phyloP scores from a whole-genome alignment of 2,888 invertebrate genomes.

The Pseudococcus longispinus region DNA sequence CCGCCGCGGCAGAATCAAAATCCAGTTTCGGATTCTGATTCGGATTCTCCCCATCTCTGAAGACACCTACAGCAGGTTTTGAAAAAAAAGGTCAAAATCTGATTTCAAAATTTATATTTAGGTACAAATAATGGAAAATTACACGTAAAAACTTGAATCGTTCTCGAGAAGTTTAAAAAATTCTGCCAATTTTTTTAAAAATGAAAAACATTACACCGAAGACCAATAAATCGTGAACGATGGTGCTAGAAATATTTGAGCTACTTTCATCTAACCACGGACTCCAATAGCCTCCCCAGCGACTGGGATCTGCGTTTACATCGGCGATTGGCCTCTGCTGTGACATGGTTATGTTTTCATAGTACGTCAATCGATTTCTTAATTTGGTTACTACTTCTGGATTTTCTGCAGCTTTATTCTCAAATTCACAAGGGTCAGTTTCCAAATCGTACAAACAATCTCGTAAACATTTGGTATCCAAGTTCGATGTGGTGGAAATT shows the following conservation, averaged over 20 bases:
- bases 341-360: not conserved
- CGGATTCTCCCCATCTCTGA: too few relatives aligned
- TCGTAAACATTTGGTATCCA: not conserved
- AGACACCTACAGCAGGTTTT: too few relatives aligned
- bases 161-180: not conserved
- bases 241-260: not conserved
- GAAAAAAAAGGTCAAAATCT: too few relatives aligned
- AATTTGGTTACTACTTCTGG: slow-evolving; percentile 64
- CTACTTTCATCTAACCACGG: slow-evolving; percentile 39
- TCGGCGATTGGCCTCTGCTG: not conserved
- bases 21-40: too few relatives aligned
- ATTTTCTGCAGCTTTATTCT: slow-evolving; percentile 66
- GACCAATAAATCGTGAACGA: not conserved
- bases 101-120: too few relatives aligned
- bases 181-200: not conserved
- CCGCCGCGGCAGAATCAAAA: too few relatives aligned
- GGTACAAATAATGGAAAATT: too few relatives aligned
- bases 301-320: not conserved
- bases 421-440: slow-evolving; percentile 79
- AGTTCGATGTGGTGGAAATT: not conserved
- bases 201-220: not conserved
- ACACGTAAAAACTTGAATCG: too few relatives aligned
- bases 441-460: slow-evolving; percentile 75
- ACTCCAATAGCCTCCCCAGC: slow-evolving; percentile 44
- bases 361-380: not conserved